Base-by-base conservation (phyloP, 2,113 vertebrate genomes). In the Vimba vimba region DNA sequence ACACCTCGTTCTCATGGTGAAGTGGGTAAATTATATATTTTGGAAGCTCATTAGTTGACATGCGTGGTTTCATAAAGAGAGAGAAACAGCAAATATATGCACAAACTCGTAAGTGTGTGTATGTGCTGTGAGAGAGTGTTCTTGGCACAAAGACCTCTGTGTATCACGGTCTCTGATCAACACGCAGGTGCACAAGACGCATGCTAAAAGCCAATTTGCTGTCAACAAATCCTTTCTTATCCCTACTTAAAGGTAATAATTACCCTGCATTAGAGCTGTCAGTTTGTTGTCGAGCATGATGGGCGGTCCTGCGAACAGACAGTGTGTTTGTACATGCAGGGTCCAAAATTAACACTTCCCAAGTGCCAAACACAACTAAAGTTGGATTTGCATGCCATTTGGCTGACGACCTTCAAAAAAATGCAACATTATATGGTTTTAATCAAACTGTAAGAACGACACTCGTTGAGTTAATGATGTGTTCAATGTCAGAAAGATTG, bases 191-290 rank as follows among this genome's bases (percentile, higher is more conserved):
- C 89, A 85, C 88, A 88, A 90, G 88, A 91, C 88, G 87, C 43
- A 76, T 74, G 87, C 83, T 79, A 73, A 92, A 81, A 92, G 91
- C 88, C 91, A 91, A 90, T 93, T 92, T 91, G 90, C 91, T 91
- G 92, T 94, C 94, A 93, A 93, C 92, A 93, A 88, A 84, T 86
- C 79, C 79, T 86, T 88, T 82, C 81, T 93, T 93, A 94, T 93
- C 90, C 91, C 89, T 91, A 90, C 88, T 93, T 92, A 92, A 87
- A 89, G 91, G 84, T 91, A 91, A 89, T 93, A 92, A 94, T 93
- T 92, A 92, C 89, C 75, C 87, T 84, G 76, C 86, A 75, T 78
- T 89, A 87, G 82, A 39, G 81, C 73, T 83, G 88, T 86, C 75
- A 50, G 71, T 86, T 90, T 90, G 89, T 90, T 91, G 88, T 82